Evolutionary conservation across 2,113 vertebrate species (phyloP), one percentile per base, ranked within the genome.

Genomic region (Cyanoderma ruficeps): DNA sequence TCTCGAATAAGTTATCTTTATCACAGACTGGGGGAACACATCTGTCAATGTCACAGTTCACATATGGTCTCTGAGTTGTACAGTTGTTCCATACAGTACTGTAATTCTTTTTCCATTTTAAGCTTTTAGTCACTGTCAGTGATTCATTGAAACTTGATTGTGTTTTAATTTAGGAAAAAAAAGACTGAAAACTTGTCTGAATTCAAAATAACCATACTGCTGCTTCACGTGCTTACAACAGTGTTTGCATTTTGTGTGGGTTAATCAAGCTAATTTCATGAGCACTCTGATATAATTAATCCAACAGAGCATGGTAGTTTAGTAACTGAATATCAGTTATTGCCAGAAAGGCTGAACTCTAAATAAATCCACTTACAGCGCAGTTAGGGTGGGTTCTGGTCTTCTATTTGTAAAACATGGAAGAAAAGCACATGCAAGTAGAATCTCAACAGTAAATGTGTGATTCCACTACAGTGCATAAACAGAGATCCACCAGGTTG

Each of bases 21-120:
- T 92, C 97, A 97, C 65, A 93, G 97, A 46, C 57, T 47, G 19
- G 72, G 55, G 75, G 69, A 87, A 93, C 72, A 42, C 84, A 96
- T 97, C 93, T 96, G 90, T 98, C 95, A 97, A 96, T 94, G 85
- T 95, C 93, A 95, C 85, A 83, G 68, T 86, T 87, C 74, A 25
- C 75, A 81, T 96, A 83, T 91, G 84, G 80, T 95, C 55, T 97
- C 79, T 95, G 87, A 97, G 95, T 97, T 83, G 82, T 90, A 93
- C 44, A 86, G 63, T 91, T 94, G 63, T 84, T 97, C 83, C 55
- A 59, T 37, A 85, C 53, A 94, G 65, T 86, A 65, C 47, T 78
- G 71, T 81, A 92, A 75, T 82, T 67, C 9, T 91, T 94, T 77
- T 94, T 65, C 28, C 33, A 87, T 77, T 78, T 96, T 68, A 97